Conservation (phyloP, 1,140 invertebrate genomes). For the Aphis craccivora region DNA sequence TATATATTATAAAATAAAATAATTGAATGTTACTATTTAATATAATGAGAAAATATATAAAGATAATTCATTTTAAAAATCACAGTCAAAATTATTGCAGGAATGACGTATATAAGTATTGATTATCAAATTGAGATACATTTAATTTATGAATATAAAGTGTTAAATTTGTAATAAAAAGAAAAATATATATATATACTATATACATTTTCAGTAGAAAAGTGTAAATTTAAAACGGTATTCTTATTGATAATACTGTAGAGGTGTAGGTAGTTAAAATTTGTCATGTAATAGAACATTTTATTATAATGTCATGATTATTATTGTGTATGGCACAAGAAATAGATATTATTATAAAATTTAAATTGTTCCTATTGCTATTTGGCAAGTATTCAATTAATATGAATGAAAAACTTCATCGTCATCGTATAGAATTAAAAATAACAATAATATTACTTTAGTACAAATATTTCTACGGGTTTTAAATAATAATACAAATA, state of each 20-base stretch:
- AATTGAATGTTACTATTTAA: conserved; percentile 44
- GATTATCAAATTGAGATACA: conserved; percentile 8
- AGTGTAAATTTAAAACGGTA: neutral
- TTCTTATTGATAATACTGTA: neutral
- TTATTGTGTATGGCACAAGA: conserved; percentile 53
- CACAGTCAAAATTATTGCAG: conserved; percentile 55
- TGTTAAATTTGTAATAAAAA: neutral
- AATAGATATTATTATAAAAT: conserved; percentile 30
- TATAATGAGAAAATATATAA: conserved; percentile 55
- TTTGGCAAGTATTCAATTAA: conserved; percentile 4
- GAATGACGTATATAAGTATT: conserved; percentile 32
- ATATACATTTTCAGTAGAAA: neutral
- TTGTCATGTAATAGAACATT: conserved; percentile 50
- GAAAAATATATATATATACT: neutral
- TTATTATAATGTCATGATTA: conserved; percentile 42
- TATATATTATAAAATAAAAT: conserved; percentile 44
- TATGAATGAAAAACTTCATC: conserved; percentile 15
- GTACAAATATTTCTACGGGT: neutral
- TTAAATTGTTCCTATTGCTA: conserved; percentile 3
- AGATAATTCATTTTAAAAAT: conserved; percentile 53
- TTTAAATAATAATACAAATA: conserved; percentile 8
- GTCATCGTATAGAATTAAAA: conserved; percentile 16
- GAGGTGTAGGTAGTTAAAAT: neutral
- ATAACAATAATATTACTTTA: conserved; percentile 20
- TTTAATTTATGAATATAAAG: neutral